Base-by-base conservation (phyloP, 2,888 invertebrate species). In the Tuta absoluta region DNA sequence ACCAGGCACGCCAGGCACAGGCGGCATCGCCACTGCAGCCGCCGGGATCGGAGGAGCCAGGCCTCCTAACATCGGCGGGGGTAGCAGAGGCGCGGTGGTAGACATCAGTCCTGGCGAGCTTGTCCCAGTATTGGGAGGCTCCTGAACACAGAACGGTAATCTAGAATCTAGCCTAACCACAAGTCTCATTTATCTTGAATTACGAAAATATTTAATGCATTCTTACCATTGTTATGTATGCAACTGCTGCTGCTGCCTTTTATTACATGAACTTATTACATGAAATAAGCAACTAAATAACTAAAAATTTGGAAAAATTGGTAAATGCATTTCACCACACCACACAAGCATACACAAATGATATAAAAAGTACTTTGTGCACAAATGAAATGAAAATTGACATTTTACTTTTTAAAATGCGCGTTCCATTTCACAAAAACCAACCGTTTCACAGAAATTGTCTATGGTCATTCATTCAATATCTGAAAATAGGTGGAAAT, bases 11-110 rank as follows among this genome's bases (percentile, higher is more conserved):
- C 90, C 91, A 4, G 91, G 91, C 48, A 90, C 88, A 0, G 91
- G 90, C 0, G 92, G 92, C 88, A 93, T 92, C 0, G 92, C 88
- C 0, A 90, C 89, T 14, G 92, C 79, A 2, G 92, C 89, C 48
- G 41, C n/a, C 1, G 93, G 92, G 75, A 93, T 88, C 1, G 92
- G 83, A 0, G 93, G 92, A 14, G 93, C 87, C 65, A 93, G 75
- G 5, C 88, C 90, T 28, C 89, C 85, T 11, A 93, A 73, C 80
- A 89, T 85, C 0, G 89, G 78, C 0, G 91, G 88, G 3, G 90
- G 87, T 60, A 89, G 70, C 51, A 90, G 69, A 5, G 90, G 85
- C 19, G 82, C 74, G 5, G 86, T 45, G 33, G 56, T n/a, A 3
- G 56, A 8, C 56, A 56, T 80, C 63, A 90, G 72, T 37, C 88